Conservation (phyloP, 2,888 invertebrate genomes). For the Sinhomidia bicolor region DNA sequence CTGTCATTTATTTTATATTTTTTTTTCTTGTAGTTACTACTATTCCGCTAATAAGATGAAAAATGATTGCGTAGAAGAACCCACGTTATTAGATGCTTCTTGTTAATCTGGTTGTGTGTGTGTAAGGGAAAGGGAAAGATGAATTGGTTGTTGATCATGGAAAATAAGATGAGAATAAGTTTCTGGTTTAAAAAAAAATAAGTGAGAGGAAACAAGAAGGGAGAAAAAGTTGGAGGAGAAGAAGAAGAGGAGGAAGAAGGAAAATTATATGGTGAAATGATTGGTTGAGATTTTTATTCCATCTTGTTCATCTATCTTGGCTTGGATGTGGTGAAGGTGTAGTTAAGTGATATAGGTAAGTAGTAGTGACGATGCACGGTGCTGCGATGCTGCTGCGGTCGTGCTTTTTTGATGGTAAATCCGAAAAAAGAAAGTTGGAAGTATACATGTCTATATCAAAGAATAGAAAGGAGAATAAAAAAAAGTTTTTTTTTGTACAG, state of each 20-base stretch:
- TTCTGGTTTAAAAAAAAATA: conserved; percentile 22
- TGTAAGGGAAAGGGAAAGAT: neutral
- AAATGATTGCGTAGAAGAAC: conserved; percentile 39
- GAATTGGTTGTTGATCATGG: conserved; percentile 19
- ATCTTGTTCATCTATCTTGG: conserved; percentile 6
- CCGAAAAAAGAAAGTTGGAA: conserved; percentile 6
- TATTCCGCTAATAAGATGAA: conserved; percentile 33
- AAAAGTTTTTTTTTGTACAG: conserved; percentile 33
- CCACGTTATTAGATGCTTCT: conserved; percentile 54
- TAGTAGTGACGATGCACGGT: conserved; percentile 12
- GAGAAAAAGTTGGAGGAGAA: conserved; percentile 15
- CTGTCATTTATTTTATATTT: neutral
- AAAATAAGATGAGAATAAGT: conserved; percentile 51
- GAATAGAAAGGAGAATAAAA: neutral
- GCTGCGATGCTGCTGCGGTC: neutral
- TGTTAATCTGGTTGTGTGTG: conserved; percentile 17
- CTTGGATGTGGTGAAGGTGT: neutral
- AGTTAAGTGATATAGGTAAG: neutral
- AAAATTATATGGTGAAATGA: conserved; percentile 72
- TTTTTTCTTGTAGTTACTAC: neutral
- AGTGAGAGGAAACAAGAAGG: neutral
- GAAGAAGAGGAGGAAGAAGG: neutral
- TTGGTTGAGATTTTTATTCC: conserved; percentile 72
- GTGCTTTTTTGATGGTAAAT: conserved; percentile 12
- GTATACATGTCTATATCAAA: conserved; percentile 36